These are phyloP conservation scores for Tenebrosternarchus preto DNA, from an alignment of 2,113 vertebrate species.

Conservation along the genomic window DNA sequence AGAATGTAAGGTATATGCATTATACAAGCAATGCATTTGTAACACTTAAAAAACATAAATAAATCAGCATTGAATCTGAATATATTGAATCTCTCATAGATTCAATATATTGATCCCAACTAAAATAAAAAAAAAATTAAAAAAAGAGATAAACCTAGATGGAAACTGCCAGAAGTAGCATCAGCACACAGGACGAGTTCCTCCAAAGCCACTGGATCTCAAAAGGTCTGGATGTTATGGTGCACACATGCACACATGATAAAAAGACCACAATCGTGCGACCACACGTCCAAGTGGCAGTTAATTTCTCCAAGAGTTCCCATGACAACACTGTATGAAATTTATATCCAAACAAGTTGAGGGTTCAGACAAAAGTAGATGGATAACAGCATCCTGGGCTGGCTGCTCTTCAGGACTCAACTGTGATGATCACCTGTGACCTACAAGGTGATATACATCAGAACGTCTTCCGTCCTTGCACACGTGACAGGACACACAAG, in stretches of 20 bases:
- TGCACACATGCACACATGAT: neutral
- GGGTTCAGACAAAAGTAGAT: no score
- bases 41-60: neutral
- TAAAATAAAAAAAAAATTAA: no score
- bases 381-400: no score
- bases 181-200: neutral
- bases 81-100: neutral
- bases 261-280: no score
- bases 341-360: conserved; percentile 1
- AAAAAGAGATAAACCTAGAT: neutral
- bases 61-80: conserved; percentile 1
- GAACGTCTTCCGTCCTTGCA: neutral
- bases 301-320: neutral
- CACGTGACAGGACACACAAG: neutral
- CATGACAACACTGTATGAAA: neutral
- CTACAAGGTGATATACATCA: neutral
- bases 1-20: neutral
- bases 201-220: neutral
- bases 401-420: neutral
- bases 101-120: no score
- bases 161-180: neutral
- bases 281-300: neutral
- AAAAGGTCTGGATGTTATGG: neutral
- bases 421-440: no score
- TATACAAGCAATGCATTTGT: neutral